A percentile compares a stretch with the other conserved stretches of the same genome.
Evolutionary conservation across 2,113 vertebrate species (phyloP).

Genomic region (Chrysemys picta): DNA sequence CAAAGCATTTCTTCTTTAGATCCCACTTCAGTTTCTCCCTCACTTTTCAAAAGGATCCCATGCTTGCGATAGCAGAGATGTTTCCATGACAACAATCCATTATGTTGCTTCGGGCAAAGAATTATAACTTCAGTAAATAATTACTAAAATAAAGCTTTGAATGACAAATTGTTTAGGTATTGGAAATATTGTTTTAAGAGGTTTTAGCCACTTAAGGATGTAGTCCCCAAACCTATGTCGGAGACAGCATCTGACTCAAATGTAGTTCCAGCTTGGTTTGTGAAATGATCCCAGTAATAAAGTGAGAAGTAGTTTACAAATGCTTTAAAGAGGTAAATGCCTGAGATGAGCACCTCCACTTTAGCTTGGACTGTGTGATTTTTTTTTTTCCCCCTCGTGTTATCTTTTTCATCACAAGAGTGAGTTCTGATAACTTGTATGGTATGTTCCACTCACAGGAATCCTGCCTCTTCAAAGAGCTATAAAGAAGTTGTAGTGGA

Average conservation of each 20-base stretch:
- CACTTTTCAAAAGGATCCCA: neutral
- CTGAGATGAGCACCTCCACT: neutral
- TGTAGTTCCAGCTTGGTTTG: neutral
- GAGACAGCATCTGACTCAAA: neutral
- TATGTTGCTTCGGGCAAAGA: slow-evolving; percentile 62
- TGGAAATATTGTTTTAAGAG: slow-evolving; percentile 62
- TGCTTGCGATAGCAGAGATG: slow-evolving; percentile 19
- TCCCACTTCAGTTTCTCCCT: slow-evolving; percentile 23
- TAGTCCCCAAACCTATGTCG: neutral
- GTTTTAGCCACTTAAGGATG: slow-evolving; percentile 27
- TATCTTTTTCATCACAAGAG: neutral
- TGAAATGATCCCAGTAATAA: neutral
- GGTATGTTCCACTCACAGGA: neutral
- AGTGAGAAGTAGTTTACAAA: neutral
- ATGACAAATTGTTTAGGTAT: slow-evolving; percentile 47
- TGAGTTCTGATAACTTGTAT: neutral
- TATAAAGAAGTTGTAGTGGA: neutral
- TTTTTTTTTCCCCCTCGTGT: too few relatives aligned
- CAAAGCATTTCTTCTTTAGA: slow-evolving; percentile 27
- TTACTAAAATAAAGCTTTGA: slow-evolving; percentile 43
- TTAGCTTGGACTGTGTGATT: too few relatives aligned
- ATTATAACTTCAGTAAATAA: slow-evolving; percentile 64
- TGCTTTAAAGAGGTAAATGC: neutral
- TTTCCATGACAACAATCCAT: slow-evolving; percentile 68
- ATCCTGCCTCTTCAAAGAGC: neutral